Conservation (phyloP, 2,113 vertebrate species). For the Tringa solitaria region DNA sequence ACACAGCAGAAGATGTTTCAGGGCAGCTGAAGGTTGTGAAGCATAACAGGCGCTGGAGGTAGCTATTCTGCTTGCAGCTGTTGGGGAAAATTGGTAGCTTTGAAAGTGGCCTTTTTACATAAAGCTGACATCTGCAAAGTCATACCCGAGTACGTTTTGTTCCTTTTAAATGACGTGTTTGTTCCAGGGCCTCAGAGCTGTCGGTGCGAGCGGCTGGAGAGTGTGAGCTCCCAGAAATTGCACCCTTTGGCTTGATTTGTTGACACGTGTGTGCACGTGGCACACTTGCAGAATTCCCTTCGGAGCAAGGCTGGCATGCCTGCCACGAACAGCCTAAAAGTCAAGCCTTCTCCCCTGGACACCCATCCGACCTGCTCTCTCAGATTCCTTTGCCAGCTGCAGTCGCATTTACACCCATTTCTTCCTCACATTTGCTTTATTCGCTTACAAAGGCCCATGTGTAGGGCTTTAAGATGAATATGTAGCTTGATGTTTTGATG, state of each 20-base stretch:
- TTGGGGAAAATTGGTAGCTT: not conserved
- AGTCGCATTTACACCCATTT: accelerated
- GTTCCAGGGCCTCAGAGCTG: accelerated
- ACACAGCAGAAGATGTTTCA: not conserved
- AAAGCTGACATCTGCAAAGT: not conserved
- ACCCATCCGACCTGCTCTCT: accelerated
- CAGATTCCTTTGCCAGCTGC: not conserved
- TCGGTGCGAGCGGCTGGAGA: not conserved
- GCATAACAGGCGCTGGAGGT: not conserved
- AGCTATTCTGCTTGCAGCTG: not conserved
- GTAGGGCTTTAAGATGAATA: accelerated
- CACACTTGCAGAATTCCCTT: accelerated
- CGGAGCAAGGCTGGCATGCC: not conserved
- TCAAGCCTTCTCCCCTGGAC: not conserved
- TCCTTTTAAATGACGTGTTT: not conserved
- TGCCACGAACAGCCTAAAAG: accelerated
- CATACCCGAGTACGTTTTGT: accelerated
- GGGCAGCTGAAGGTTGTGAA: not conserved
- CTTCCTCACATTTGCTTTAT: not conserved
- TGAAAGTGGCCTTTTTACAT: not conserved
- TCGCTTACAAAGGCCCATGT: accelerated
- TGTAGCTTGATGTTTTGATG: accelerated
- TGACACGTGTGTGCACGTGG: accelerated
- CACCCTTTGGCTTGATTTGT: accelerated
- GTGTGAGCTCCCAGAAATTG: not conserved